Base-by-base conservation (phyloP, 2,797 vertebrate species). In the Oophaga sylvatica region DNA sequence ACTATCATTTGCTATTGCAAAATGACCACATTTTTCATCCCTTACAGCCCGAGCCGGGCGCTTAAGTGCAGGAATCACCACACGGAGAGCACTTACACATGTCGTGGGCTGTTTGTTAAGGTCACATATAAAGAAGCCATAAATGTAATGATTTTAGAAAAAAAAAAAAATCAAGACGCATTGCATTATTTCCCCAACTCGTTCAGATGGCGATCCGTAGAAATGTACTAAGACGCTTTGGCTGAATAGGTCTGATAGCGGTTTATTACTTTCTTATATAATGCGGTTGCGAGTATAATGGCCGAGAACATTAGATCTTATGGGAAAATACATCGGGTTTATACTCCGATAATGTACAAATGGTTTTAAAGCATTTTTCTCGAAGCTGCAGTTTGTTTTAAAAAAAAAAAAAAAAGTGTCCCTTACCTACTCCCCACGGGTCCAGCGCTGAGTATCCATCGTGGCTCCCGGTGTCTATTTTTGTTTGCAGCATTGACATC, bases 1-100 rank as follows among this genome's bases (percentile, higher is more conserved):
- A 60, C 87, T 89, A 89, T 89, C 87, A 89, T 89, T 88, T 78
- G 87, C 87, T 67, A 75, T 82, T 86, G 81, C 87, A 71, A 78
- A 89, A 89, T 85, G 71, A 73, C 53, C 62, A 77, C 80, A 89
- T 89, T 83, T 86, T 82, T 89, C 87, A 86, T 89, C 81, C 63
- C 62, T 53, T 85, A 60, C 31, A 5, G 80, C 78, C 71, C 85
- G 83, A 80, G 56, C 60, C 9, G 15, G 84, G 8, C 53, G 90
- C 1, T 67, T 90, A 75, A 81, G 85, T n/a, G 73, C 76, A 62
- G 67, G 41, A 70, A 85, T 77, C 71, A 68, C 82, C 81, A 20
- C 31, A 53, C 41, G 31, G 29, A 80, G 63, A 22, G 70, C 81
- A 57, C 65, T 86, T 86, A 45, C 0, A 12, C n/a, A 31, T 16